Base-by-base conservation (phyloP, 1,140 invertebrate genomes). In the Trichonephila clavipes region DNA sequence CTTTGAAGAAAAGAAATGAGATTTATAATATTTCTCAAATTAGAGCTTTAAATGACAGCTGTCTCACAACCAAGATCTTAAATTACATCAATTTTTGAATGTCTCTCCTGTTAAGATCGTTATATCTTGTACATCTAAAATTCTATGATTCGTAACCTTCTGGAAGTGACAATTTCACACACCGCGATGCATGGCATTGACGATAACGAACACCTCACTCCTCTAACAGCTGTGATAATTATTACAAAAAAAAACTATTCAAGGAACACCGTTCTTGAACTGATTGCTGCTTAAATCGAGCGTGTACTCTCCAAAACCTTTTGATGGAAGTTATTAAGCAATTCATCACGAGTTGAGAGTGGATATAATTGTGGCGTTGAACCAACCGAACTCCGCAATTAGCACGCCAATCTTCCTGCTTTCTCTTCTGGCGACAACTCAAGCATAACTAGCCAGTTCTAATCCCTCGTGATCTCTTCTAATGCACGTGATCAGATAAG, bases 391-490 rank as follows among this genome's bases (percentile, higher is more conserved):
- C 72, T 40, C 14, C 5, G 1, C 72, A 77, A 77, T 77, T 77
- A 77, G 72, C 72, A 19, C 72, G 72, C 72, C 3, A 77, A 77
- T 77, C 72, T 77, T 77, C 72, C 72, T 77, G 72, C 24, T 77
- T 77, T 64, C 21, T 18, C 51, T 51, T 19, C 21, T 64, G 24
- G 72, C 72, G 72, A 10, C 72, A 28, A 34, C 18, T 19, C 72
- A 77, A 77, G 72, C 72, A 16, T 77, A 14, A 16, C 72, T 3
- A 40, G 72, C 28, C 18, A 77, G 10, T 77, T 40, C 28, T 77
- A 77, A 77, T 77, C 72, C 72, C 51, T 51, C 8, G 51, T 10
- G 51, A 51, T 51, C 51, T 24, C 72, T 40, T 4, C 24, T 5
- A 34, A 18, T 18, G 24, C 69, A 77, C 72, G 34, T 77, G 72